Percentiles rank a stretch among this genome's conserved stretches.
These are phyloP conservation scores for Xyrauchen texanus DNA, from an alignment of 2,113 vertebrate species.

Conservation along the genomic window DNA sequence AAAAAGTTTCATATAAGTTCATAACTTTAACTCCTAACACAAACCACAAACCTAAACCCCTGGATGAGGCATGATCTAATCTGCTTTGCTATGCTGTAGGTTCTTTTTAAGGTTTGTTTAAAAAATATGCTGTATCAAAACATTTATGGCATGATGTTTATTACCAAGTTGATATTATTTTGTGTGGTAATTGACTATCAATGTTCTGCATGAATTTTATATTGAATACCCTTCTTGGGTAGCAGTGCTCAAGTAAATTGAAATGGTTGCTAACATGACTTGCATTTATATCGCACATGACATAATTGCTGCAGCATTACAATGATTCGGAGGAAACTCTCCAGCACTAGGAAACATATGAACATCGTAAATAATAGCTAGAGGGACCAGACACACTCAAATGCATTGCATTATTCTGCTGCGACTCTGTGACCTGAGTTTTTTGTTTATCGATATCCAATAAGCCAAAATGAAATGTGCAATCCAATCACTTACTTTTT, in stretches of 20 bases:
- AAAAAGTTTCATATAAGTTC: no score
- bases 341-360: not conserved
- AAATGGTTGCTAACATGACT: not conserved
- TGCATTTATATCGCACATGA: not conserved
- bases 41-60: no score
- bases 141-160: no score
- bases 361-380: conserved; percentile 40
- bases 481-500: conserved; percentile 14
- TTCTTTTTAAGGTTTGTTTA: no score
- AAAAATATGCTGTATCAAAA: no score
- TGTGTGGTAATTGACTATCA: no score
- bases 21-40: no score
- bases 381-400: conserved; percentile 14
- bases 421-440: conserved; percentile 37
- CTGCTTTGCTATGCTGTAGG: no score
- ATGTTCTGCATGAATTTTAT: not conserved
- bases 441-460: conserved; percentile 50
- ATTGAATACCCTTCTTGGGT: not conserved
- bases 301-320: no score
- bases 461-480: conserved; percentile 19
- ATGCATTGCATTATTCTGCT: conserved; percentile 17
- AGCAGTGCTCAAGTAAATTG: not conserved
- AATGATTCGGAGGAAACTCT: not conserved
- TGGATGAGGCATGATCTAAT: no score
- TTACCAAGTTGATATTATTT: no score